These are phyloP conservation scores for Gerris buenoi DNA, from an alignment of 1,140 invertebrate species.

Conservation along the genomic window DNA sequence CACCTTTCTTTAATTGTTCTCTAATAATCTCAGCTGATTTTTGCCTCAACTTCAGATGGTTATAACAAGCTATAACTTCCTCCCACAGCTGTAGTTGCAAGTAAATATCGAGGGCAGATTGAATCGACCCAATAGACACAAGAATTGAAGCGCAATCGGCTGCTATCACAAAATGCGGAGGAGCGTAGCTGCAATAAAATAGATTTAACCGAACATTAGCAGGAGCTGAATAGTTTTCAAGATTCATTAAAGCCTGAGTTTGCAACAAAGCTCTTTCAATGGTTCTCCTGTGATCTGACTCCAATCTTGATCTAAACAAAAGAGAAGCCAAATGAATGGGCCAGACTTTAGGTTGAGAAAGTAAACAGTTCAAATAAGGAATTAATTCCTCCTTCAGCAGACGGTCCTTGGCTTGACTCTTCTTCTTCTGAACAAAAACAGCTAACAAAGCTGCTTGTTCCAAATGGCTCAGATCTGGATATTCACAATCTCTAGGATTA, in stretches of 20 bases:
- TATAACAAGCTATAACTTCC: conserved; percentile 81
- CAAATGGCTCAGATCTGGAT: conserved; percentile 44
- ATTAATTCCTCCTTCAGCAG: conserved; percentile 61
- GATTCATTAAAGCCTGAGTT: conserved; percentile 20
- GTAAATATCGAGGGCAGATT: conserved; percentile 74
- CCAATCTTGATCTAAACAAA: conserved; percentile 51
- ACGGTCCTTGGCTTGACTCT: conserved; percentile 58
- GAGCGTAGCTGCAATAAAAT: conserved; percentile 38
- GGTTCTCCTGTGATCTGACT: conserved; percentile 56
- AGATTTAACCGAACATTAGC: conserved; percentile 36
- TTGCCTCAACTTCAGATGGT: conserved; percentile 59
- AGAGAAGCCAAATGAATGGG: conserved; percentile 32
- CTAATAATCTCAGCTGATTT: conserved; percentile 80
- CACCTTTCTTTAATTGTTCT: conserved; percentile 60
- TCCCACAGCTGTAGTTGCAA: conserved; percentile 75
- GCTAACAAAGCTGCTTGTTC: conserved; percentile 66
- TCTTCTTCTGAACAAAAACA: conserved; percentile 46
- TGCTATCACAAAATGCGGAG: conserved; percentile 57
- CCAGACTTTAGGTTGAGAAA: conserved; percentile 33
- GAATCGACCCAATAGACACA: conserved; percentile 61
- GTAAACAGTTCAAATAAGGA: conserved; percentile 48
- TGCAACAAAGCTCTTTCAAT: conserved; percentile 77
- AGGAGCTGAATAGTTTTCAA: conserved; percentile 15
- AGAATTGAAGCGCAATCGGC: conserved; percentile 62
- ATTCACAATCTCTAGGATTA: conserved; percentile 36